phyloP scores from a whole-genome alignment of 2,888 invertebrate genomes.

The Drosophila vallismaia region DNA sequence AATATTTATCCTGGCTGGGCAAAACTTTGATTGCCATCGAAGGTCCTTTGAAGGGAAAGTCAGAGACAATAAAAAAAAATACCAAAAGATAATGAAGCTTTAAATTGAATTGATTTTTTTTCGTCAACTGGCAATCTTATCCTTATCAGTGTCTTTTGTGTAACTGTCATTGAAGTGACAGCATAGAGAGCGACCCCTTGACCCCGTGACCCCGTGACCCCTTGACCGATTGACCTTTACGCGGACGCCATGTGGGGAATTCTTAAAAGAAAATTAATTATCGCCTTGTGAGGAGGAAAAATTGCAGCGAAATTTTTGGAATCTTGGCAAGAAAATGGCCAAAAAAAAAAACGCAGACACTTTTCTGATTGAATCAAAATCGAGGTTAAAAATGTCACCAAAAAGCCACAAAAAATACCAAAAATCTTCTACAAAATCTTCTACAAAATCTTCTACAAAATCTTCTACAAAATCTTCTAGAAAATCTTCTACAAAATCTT shows the following conservation, averaged over 20 bases:
- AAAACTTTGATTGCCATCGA: slow-evolving; percentile 16
- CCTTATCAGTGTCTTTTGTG: neutral
- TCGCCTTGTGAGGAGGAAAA: neutral
- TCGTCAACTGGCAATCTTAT: neutral
- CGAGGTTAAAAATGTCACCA: no score
- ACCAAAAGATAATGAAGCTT: no score
- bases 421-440: no score
- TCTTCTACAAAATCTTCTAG: no score
- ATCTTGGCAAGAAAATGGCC: slow-evolving; percentile 2
- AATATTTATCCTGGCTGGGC: slow-evolving; percentile 20
- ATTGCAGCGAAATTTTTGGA: neutral
- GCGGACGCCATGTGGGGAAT: slow-evolving; percentile 27
- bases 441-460: no score
- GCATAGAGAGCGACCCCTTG: neutral
- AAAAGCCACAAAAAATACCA: no score
- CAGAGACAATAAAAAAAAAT: no score
- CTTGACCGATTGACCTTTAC: slow-evolving; percentile 22
- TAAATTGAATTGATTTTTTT: neutral
- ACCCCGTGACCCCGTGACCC: neutral
- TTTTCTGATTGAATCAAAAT: no score
- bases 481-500: no score
- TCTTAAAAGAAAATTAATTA: slow-evolving; percentile 46
- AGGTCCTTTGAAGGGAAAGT: no score
- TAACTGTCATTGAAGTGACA: neutral
- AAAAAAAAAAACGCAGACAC: no score